Percentiles rank a stretch among this genome's conserved stretches.
phyloP scores from a whole-genome alignment of 1,140 invertebrate species.

The Cherax quadricarinatus region DNA sequence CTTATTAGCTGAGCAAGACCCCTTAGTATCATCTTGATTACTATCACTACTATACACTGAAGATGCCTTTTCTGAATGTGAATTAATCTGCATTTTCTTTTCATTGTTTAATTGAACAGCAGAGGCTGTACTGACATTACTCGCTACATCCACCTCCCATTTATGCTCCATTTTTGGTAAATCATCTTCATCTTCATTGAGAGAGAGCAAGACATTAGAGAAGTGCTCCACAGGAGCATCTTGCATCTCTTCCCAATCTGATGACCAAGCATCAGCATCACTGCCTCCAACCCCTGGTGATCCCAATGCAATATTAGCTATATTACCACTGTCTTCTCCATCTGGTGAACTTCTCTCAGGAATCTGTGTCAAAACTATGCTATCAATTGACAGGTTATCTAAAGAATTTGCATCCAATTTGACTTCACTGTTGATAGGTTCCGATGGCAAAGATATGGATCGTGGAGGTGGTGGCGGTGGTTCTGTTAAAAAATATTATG shows the following conservation, averaged over 20 bases:
- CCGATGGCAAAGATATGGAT: constrained; percentile 48
- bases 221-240: constrained; percentile 34
- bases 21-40: background rate
- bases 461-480: constrained; percentile 59
- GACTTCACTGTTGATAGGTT: background rate
- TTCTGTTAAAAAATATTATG: background rate
- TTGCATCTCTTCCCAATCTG: constrained; percentile 68
- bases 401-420: constrained; percentile 30
- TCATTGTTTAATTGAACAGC: background rate
- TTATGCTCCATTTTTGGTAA: background rate
- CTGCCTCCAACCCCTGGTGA: background rate
- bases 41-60: background rate
- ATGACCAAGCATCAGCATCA: constrained; percentile 59
- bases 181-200: constrained; percentile 20
- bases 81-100: background rate
- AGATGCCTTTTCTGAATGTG: background rate
- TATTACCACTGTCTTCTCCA: constrained; percentile 39
- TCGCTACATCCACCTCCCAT: background rate
- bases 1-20: background rate
- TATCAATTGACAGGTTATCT: constrained; percentile 57
- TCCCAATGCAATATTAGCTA: background rate
- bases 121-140: background rate
- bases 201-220: constrained; percentile 12
- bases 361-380: constrained; percentile 46
- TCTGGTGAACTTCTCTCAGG: constrained; percentile 61